These are phyloP conservation scores for Tetanocera ferruginea DNA, from an alignment of 2,888 invertebrate species.

Conservation along the genomic window DNA sequence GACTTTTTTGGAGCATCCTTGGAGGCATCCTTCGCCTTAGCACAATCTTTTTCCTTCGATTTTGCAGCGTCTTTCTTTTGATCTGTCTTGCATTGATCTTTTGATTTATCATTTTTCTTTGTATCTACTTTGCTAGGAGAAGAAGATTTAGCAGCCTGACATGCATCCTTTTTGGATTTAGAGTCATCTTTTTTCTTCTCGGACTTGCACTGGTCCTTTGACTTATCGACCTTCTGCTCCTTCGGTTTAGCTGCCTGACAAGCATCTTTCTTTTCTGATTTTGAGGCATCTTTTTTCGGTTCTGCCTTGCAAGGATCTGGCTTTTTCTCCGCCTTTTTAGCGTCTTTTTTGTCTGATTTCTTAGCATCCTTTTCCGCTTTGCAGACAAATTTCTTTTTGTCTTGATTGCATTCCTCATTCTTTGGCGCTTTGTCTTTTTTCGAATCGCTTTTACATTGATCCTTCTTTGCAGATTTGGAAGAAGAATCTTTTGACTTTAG, in stretches of 20 bases:
- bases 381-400: too few relatives aligned
- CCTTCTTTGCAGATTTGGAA: background rate
- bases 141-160: background rate
- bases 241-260: background rate
- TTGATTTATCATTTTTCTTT: conserved; percentile 12
- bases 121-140: background rate
- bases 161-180: conserved; percentile 21
- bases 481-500: conserved; percentile 2
- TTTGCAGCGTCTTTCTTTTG: conserved; percentile 6
- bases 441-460: background rate
- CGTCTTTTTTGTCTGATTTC: conserved; percentile 23
- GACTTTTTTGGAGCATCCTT: conserved; percentile 31
- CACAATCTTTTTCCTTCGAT: background rate
- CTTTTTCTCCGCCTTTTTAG: conserved; percentile 26
- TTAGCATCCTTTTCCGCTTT: conserved; percentile 35
- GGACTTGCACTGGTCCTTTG: conserved; percentile 31
- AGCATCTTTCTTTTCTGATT: conserved; percentile 25
- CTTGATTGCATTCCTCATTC: too few relatives aligned
- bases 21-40: background rate
- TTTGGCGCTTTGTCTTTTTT: too few relatives aligned
- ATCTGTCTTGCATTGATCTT: conserved; percentile 26
- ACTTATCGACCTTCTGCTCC: conserved; percentile 25
- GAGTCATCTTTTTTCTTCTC: conserved; percentile 35
- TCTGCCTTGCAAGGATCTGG: conserved; percentile 34
- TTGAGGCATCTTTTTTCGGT: conserved; percentile 9